Conservation (phyloP, 2,888 invertebrate species). For the Pollenia labialis region DNA sequence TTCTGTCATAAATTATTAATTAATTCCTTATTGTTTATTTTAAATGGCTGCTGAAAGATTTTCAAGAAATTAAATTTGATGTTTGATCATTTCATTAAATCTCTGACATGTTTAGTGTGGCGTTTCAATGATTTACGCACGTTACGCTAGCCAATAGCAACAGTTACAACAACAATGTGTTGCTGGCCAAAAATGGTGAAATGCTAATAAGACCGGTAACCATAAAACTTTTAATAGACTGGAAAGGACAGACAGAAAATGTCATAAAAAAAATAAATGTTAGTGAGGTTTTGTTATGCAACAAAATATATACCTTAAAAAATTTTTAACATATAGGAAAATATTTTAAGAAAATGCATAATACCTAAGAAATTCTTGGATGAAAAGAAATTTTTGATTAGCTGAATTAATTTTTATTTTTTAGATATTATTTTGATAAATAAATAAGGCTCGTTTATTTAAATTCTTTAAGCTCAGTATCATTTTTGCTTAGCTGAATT, state of each 20-base stretch:
- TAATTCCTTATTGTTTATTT: conserved; percentile 52
- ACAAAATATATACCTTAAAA: conserved; percentile 30
- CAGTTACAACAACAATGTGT: no score
- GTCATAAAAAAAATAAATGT: conserved; percentile 32
- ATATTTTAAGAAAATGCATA: no score
- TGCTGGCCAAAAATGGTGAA: conserved; percentile 69
- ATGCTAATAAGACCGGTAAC: conserved; percentile 72
- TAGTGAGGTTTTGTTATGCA: neutral
- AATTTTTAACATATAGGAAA: neutral
- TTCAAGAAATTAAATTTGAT: conserved; percentile 40
- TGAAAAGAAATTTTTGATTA: no score
- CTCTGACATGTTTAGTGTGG: conserved; percentile 48
- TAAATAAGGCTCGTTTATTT: no score
- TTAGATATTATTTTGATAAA: no score
- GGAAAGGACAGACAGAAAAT: neutral
- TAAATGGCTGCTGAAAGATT: conserved; percentile 6
- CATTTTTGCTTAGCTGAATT: no score
- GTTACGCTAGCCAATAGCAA: conserved; percentile 36
- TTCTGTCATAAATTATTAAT: conserved; percentile 44
- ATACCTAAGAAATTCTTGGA: no score
- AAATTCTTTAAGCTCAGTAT: no score
- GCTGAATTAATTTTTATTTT: no score
- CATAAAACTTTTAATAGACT: conserved; percentile 55
- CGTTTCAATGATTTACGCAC: conserved; percentile 68
- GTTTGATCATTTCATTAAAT: conserved; percentile 47